Percentiles rank a stretch among this genome's conserved stretches.
Evolutionary conservation across 2,113 vertebrate species (phyloP).

Genomic region (Chionomys nivalis): DNA sequence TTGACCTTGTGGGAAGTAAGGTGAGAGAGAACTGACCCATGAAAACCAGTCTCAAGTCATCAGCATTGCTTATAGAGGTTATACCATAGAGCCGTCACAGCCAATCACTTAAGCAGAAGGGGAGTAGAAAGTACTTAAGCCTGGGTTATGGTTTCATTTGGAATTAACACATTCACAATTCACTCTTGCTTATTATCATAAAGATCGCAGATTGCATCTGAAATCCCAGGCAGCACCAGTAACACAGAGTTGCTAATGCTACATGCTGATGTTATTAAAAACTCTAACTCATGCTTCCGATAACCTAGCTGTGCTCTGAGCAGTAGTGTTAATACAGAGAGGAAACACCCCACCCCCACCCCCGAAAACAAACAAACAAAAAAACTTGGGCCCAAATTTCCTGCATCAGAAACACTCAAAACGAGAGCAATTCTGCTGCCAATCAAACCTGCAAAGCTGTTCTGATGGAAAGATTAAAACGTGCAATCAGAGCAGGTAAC

Average conservation of each 20-base stretch:
- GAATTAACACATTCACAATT: slow-evolving; percentile 52
- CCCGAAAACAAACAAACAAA: neutral
- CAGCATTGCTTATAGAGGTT: neutral
- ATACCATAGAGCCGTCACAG: neutral
- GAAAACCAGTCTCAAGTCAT: neutral
- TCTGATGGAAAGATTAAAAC: slow-evolving; percentile 67
- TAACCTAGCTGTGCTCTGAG: slow-evolving; percentile 35
- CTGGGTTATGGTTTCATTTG: neutral
- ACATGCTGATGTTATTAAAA: slow-evolving; percentile 67
- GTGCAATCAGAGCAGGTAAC: slow-evolving; percentile 57
- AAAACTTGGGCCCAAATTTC: slow-evolving; percentile 57
- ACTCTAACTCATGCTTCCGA: slow-evolving; percentile 56
- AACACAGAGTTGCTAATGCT: slow-evolving; percentile 46
- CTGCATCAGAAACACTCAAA: slow-evolving; percentile 68
- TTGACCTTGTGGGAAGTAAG: neutral
- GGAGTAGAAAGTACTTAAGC: slow-evolving; percentile 18
- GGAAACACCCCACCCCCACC: neutral
- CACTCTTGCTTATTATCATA: slow-evolving; percentile 29
- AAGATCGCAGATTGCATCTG: slow-evolving; percentile 53
- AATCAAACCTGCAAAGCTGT: slow-evolving; percentile 33
- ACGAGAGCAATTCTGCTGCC: slow-evolving; percentile 59
- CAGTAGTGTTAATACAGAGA: slow-evolving; percentile 47
- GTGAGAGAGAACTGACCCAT: neutral
- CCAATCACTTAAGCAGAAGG: neutral
- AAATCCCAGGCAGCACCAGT: slow-evolving; percentile 53